Evolutionary conservation across 2,113 vertebrate species (phyloP), one percentile per base, ranked within the genome.

Genomic region (Trinectes maculatus): DNA sequence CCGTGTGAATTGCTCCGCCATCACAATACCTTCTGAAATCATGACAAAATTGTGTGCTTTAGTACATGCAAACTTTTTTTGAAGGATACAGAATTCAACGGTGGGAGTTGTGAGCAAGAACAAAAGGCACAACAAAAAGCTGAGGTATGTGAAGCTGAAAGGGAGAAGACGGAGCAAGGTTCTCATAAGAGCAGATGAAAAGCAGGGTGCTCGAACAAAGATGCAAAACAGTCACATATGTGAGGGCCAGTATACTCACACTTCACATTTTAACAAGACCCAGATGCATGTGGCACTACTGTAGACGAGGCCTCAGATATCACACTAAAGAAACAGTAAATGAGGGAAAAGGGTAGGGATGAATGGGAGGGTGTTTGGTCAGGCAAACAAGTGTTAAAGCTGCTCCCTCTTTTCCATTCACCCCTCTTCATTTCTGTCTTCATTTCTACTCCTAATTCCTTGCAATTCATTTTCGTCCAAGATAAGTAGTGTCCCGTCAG

Each of bases 401-500:
- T 6, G 1, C 51, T 37, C 42, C 8, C 37, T 46, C 34, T 24
- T 37, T 40, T 21, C 19, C 22, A n/a, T 34, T 48, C 19, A 9
- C 44, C 21, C 10, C 40, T 59, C 31, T 65, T 66, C 26, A 33
- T 67, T 62, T 39, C n/a, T 34, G 18, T 76, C 24, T 70, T 64
- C 19, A 19, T 66, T 62, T 75, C n/a, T 77, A 60, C 68, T 73
- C 47, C 25, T 70, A 19, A 54, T 62, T 76, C 51, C 36, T 56
- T 24, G 29, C 13, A 44, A 57, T 77, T 65, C 12, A 44, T 34
- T 54, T 36, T 73, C 58, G 39, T 71, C 48, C 2, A 15, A 46
- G 26, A 53, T 68, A 56, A 18, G 22, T 33, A n/a, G 49, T 55
- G 62, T 33, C 43, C 44, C 76, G 77, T 83, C 77, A 80, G 52